phyloP scores from a whole-genome alignment of 2,113 vertebrate species.

The Chloebia gouldiae region DNA sequence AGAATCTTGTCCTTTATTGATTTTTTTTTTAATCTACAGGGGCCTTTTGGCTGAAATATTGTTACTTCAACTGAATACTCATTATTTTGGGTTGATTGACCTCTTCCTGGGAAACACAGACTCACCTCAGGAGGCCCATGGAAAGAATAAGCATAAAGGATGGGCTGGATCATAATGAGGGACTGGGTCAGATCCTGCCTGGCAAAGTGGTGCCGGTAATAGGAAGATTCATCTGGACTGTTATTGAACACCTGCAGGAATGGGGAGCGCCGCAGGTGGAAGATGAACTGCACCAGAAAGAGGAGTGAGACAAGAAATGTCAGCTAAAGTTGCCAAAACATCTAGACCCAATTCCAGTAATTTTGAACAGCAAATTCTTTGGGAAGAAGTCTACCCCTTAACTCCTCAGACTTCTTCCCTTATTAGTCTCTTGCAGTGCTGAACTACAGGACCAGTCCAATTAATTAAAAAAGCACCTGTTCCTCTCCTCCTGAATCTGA shows the following conservation, averaged over 20 bases:
- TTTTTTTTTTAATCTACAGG: background rate
- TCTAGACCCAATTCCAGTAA: background rate
- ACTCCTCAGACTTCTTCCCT: background rate
- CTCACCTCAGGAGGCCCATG: conserved; percentile 94
- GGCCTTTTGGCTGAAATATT: background rate
- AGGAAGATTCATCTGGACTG: conserved; percentile 95
- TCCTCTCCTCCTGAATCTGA: background rate
- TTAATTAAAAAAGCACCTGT: background rate
- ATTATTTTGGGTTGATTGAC: background rate
- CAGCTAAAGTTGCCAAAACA: background rate
- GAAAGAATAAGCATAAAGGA: conserved; percentile 97
- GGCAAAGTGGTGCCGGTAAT: conserved; percentile 94
- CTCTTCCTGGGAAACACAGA: background rate
- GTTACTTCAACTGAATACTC: background rate
- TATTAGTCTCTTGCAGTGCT: background rate
- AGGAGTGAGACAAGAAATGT: background rate
- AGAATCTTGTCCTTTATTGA: background rate
- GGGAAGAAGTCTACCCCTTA: background rate
- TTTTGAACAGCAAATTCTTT: background rate
- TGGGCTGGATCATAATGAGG: conserved; percentile 97
- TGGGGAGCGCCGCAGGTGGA: conserved; percentile 92
- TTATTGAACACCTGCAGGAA: conserved; percentile 99
- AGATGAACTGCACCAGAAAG: conserved; percentile 87
- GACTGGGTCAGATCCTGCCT: conserved; percentile 96
- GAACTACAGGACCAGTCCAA: background rate